Base-by-base conservation (phyloP, 2,888 invertebrate species). In the Strigamia transsilvanica region DNA sequence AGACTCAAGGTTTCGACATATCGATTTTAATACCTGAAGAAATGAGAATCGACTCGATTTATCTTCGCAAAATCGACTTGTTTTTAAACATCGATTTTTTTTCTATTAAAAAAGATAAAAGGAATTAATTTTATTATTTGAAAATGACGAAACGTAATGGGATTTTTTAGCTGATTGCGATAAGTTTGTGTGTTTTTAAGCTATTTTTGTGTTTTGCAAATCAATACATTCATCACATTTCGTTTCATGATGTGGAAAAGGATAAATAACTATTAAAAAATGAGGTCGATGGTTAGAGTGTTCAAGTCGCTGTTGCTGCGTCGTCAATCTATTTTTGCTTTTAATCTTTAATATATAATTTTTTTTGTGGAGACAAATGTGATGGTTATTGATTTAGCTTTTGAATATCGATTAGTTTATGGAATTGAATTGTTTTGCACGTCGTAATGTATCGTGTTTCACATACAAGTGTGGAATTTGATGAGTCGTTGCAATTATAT, bases 301-400 rank as follows among this genome's bases (percentile, higher is more conserved):
- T 32, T 32, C 56, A 56, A 56, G 6, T 18, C 56, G 56, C 12
- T 73, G 73, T 73, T 32, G 32, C 73, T n/a, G 27, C 27, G 73
- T 73, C 27, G 73, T 32, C 27, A 32, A 32, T 73, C 73, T 73
- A 73, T 73, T 32, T 73, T 73, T 73, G 32, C 10, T 73, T 66
- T 27, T 32, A 73, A 73, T 32, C 73, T 73, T 38, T 38, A 38
- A 38, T 38, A 38, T 38, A 3, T 38, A 38, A 9, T 38, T 38
- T 38, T 73, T 32, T 73, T 73, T 73, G 23, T 15, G 12, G 23
- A 73, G 23, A 23, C 27, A 66, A 66, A 66, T 66, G 61, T 2
- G 23, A 23, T 18, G 13, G 21, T 27, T 27, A 73, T 73, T n/a
- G 73, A 73, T 73, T 66, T 10, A 12, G 32, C 2, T 15, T 66